These are phyloP conservation scores for Acleris holmiana DNA, from an alignment of 2,888 invertebrate genomes.

Conservation along the genomic window DNA sequence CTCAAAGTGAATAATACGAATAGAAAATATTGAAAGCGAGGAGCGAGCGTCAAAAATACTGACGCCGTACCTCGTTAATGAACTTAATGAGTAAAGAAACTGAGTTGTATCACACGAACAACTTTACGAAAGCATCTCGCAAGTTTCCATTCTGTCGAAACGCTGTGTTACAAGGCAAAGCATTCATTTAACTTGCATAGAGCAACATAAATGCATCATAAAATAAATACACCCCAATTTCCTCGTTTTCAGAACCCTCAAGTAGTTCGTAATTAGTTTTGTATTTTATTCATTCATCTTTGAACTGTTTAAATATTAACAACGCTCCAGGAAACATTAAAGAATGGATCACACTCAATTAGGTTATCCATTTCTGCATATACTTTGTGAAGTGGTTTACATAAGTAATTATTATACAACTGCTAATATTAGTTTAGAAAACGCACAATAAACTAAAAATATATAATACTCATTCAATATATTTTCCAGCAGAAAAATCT, in stretches of 20 bases:
- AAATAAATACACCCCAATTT: conserved; percentile 52
- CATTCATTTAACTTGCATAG: conserved; percentile 54
- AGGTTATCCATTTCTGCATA: no score
- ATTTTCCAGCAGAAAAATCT: neutral
- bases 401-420: no score
- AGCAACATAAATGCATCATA: conserved; percentile 64
- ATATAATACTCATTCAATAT: neutral
- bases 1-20: conserved; percentile 72
- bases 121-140: conserved; percentile 66
- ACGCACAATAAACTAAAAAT: neutral
- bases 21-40: conserved; percentile 75
- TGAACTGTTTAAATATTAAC: neutral
- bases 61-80: conserved; percentile 76
- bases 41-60: conserved; percentile 74
- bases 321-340: no score
- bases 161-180: conserved; percentile 51
- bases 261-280: conserved; percentile 2
- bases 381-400: no score
- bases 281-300: neutral
- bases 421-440: neutral
- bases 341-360: no score
- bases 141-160: conserved; percentile 67
- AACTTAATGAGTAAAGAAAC: conserved; percentile 78
- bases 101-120: conserved; percentile 63
- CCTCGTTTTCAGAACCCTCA: conserved; percentile 10